Conservation (phyloP, 2,113 vertebrate species). For the Empidonax alnorum region DNA sequence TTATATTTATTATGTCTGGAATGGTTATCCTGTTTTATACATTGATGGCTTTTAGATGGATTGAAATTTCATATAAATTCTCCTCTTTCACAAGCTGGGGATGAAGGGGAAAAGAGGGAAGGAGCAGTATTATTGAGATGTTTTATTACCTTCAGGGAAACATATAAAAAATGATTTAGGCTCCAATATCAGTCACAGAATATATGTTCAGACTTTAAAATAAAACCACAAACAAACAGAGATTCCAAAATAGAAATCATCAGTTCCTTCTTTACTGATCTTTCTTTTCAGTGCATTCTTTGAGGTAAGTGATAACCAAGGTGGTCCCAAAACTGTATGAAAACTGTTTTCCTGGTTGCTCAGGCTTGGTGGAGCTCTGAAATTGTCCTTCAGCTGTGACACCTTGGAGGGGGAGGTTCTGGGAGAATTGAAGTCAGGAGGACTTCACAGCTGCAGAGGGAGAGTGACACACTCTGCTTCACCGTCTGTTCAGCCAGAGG, state of each 20-base stretch:
- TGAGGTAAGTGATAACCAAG: neutral
- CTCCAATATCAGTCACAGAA: conserved; percentile 14
- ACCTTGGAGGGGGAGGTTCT: neutral
- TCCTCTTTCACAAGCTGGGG: neutral
- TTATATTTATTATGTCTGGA: conserved; percentile 61
- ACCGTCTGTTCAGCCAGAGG: neutral
- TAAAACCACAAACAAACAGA: neutral
- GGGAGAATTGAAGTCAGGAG: neutral
- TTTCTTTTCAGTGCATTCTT: neutral
- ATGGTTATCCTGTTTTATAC: conserved; percentile 56
- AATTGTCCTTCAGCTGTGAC: neutral
- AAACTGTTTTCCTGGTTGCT: neutral
- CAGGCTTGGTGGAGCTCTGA: neutral
- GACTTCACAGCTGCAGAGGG: neutral
- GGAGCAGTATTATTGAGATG: neutral
- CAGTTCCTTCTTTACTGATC: neutral
- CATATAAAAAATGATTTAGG: neutral
- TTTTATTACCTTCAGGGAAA: neutral
- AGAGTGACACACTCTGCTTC: neutral
- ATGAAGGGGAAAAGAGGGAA: neutral
- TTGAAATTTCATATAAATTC: conserved; percentile 34
- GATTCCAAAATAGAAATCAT: neutral
- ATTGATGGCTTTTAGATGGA: conserved; percentile 57
- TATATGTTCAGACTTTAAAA: neutral
- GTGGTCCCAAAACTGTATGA: neutral